These are phyloP conservation scores for Rhagium mordax DNA, from an alignment of 2,888 invertebrate genomes.

Conservation along the genomic window DNA sequence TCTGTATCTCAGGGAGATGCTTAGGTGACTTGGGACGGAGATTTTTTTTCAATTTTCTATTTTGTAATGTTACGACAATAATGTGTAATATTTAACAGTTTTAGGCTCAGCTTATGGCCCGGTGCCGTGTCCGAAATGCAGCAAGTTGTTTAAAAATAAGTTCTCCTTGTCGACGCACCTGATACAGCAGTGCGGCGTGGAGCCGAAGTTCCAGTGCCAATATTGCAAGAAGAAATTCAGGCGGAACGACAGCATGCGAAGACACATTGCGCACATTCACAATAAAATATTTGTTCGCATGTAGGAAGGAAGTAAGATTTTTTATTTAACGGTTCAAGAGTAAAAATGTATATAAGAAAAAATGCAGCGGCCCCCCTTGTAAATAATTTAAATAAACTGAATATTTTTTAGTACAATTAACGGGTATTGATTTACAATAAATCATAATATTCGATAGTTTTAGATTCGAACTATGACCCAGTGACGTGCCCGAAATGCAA, in stretches of 20 bases:
- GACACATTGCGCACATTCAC: constrained; percentile 15
- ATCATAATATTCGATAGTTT: constrained; percentile 8
- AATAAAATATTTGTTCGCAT: not conserved
- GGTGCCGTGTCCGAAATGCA: constrained; percentile 71
- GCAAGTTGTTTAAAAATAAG: constrained; percentile 73
- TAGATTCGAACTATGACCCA: constrained; percentile 23
- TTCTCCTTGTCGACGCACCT: constrained; percentile 68
- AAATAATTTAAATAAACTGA: too few relatives aligned
- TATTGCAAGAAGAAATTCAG: constrained; percentile 41
- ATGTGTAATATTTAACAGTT: constrained; percentile 7
- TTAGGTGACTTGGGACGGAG: too few relatives aligned
- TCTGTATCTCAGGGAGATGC: too few relatives aligned
- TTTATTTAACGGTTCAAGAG: too few relatives aligned
- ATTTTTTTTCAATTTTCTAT: too few relatives aligned
- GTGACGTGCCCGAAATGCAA: constrained; percentile 72
- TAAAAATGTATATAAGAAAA: too few relatives aligned
- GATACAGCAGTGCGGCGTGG: constrained; percentile 69
- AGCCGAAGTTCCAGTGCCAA: constrained; percentile 63
- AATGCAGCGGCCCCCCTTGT: too few relatives aligned
- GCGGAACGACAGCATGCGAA: constrained; percentile 25
- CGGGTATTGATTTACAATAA: too few relatives aligned
- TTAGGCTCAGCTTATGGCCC: constrained; percentile 23
- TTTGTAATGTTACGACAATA: too few relatives aligned
- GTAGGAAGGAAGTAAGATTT: too few relatives aligned
- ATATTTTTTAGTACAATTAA: too few relatives aligned